Evolutionary conservation across 2,797 vertebrate species (phyloP).

Genomic region (Spinus olivaceus): DNA sequence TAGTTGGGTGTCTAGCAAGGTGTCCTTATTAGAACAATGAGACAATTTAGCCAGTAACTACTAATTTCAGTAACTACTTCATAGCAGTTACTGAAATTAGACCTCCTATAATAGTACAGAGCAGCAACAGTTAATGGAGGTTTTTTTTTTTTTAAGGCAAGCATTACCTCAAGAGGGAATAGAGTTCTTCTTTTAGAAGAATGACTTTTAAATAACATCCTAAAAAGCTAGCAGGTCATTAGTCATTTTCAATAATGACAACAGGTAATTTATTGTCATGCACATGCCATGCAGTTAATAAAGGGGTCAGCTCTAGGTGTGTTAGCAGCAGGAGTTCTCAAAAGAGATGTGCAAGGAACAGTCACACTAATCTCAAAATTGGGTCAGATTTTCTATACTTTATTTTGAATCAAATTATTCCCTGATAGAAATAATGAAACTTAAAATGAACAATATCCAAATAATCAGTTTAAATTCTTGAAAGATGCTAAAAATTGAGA

Average conservation of each 20-base stretch:
- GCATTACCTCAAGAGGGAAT: constrained; percentile 42
- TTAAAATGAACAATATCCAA: not conserved
- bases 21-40: not conserved
- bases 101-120: not conserved
- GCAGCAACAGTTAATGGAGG: constrained; percentile 4
- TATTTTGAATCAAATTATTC: not conserved
- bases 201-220: constrained; percentile 75
- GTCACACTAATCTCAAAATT: not conserved
- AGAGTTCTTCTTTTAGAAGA: constrained; percentile 70
- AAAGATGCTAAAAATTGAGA: not conserved
- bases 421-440: not conserved
- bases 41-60: not conserved
- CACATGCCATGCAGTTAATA: constrained; percentile 18
- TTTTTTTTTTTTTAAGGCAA: not conserved
- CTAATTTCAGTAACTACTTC: no score
- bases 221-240: constrained; percentile 70
- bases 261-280: constrained; percentile 65
- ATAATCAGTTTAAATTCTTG: not conserved
- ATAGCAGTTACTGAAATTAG: not conserved
- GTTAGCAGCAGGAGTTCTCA: constrained; percentile 13
- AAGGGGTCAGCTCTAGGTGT: constrained; percentile 37
- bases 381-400: not conserved
- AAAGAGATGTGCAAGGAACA: constrained; percentile 17
- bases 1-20: not conserved
- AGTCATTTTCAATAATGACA: constrained; percentile 71